A percentile compares a stretch with the other conserved stretches of the same genome.
Conservation (phyloP, 1,140 invertebrate genomes). For the Phenacoccus solenopsis region DNA sequence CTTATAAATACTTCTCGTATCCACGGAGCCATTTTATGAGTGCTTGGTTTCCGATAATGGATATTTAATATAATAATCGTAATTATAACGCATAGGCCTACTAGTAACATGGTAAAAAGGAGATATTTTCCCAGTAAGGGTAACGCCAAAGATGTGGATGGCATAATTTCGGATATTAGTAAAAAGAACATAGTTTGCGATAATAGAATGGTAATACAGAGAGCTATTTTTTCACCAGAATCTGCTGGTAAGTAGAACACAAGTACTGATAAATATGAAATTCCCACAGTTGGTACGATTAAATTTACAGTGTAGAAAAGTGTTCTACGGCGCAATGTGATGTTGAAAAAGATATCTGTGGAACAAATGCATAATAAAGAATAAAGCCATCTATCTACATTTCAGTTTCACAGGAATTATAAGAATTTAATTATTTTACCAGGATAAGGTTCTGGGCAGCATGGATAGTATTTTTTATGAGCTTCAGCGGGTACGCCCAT, state of each 20-base stretch:
- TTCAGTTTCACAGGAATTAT: neutral
- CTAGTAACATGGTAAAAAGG: slow-evolving; percentile 96
- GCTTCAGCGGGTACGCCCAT: slow-evolving; percentile 80
- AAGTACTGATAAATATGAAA: slow-evolving; percentile 77
- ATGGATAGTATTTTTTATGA: slow-evolving; percentile 79
- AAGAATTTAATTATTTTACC: slow-evolving; percentile 39
- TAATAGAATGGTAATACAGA: slow-evolving; percentile 95
- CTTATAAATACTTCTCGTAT: slow-evolving; percentile 77
- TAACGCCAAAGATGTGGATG: slow-evolving; percentile 91
- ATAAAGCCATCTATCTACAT: neutral
- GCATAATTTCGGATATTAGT: slow-evolving; percentile 95
- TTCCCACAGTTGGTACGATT: slow-evolving; percentile 86
- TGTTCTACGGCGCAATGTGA: slow-evolving; percentile 85
- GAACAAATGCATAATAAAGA: neutral
- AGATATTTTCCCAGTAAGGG: slow-evolving; percentile 96
- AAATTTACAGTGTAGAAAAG: slow-evolving; percentile 94
- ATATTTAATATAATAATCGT: slow-evolving; percentile 97
- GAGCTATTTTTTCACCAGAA: slow-evolving; percentile 94
- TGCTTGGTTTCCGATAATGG: slow-evolving; percentile 97
- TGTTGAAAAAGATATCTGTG: slow-evolving; percentile 94
- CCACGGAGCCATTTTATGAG: slow-evolving; percentile 92
- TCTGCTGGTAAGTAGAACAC: slow-evolving; percentile 98
- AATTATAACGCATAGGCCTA: slow-evolving; percentile 89
- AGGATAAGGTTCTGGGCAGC: slow-evolving; percentile 75
- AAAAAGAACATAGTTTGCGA: slow-evolving; percentile 99